Percentiles rank a stretch among this genome's conserved stretches.
Evolutionary conservation across 2,888 invertebrate species (phyloP).

Genomic region (Tetrapedia diversipes): DNA sequence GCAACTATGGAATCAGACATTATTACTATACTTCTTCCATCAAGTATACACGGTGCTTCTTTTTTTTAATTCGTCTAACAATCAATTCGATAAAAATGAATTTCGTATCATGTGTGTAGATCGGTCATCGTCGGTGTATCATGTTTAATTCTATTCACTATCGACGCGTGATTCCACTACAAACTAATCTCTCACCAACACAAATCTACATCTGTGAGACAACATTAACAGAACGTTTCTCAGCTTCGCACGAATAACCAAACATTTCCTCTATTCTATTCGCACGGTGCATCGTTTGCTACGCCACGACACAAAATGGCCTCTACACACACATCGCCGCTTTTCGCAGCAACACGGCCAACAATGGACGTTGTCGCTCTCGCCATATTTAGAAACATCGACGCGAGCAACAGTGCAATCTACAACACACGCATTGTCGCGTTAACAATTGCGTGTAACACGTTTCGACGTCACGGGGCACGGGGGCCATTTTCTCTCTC

Average conservation of each 20-base stretch:
- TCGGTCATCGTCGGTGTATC: not conserved
- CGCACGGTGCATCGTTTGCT: not conserved
- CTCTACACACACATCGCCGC: conserved; percentile 2
- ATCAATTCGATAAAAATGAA: not conserved
- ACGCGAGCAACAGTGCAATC: conserved; percentile 36
- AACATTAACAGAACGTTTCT: conserved; percentile 6
- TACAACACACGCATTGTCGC: not conserved
- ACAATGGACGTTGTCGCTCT: not conserved
- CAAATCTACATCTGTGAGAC: not conserved
- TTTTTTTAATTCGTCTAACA: not conserved
- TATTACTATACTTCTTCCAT: not conserved
- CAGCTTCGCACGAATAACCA: not conserved
- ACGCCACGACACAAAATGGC: not conserved
- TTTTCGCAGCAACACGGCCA: not conserved
- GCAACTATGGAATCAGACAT: not conserved
- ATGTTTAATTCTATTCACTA: not conserved
- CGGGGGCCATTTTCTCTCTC: conserved; percentile 17
- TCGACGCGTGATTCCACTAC: conserved; percentile 10
- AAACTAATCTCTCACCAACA: conserved; percentile 1
- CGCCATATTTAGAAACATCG: conserved; percentile 7
- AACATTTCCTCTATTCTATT: conserved; percentile 11
- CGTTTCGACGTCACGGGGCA: not conserved
- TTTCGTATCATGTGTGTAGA: not conserved
- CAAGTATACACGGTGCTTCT: conserved; percentile 12
- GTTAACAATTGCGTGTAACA: not conserved